Percentiles rank a stretch among this genome's conserved stretches.
These are phyloP conservation scores for Protonibea diacanthus DNA, from an alignment of 2,797 vertebrate species.

Conservation along the genomic window DNA sequence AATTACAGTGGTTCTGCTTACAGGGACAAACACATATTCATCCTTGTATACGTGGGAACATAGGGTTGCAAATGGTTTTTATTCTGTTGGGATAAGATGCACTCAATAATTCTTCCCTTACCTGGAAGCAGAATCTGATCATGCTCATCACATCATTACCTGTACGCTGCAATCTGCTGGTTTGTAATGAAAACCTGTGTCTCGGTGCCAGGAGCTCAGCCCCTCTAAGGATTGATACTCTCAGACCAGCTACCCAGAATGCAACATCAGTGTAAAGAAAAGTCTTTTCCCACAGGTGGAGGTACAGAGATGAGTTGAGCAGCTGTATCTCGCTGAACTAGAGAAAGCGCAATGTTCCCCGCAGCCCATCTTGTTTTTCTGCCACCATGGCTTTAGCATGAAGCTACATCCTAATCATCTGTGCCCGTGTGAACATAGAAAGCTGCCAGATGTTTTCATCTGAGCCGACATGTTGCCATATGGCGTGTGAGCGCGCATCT, in stretches of 20 bases:
- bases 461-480: constrained; percentile 64
- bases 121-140: background rate
- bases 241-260: background rate
- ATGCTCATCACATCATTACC: background rate
- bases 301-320: constrained; percentile 1
- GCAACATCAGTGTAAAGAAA: background rate
- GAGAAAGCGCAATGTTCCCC: background rate
- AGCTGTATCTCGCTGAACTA: background rate
- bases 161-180: background rate
- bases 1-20: too few relatives aligned
- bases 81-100: too few relatives aligned
- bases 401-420: constrained; percentile 32
- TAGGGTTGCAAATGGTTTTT: too few relatives aligned
- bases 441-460: constrained; percentile 76
- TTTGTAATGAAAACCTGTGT: too few relatives aligned
- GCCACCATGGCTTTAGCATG: constrained; percentile 19
- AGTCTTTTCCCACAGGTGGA: constrained; percentile 5
- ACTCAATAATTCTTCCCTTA: background rate
- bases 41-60: too few relatives aligned
- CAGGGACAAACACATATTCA: too few relatives aligned
- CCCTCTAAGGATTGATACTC: too few relatives aligned
- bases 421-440: constrained; percentile 30
- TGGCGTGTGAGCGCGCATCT: constrained; percentile 35
- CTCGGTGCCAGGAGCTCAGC: too few relatives aligned
- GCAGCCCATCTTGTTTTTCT: constrained; percentile 1